Base-by-base conservation (phyloP, 2,797 vertebrate species). In the Chaetodon trifasciatus region DNA sequence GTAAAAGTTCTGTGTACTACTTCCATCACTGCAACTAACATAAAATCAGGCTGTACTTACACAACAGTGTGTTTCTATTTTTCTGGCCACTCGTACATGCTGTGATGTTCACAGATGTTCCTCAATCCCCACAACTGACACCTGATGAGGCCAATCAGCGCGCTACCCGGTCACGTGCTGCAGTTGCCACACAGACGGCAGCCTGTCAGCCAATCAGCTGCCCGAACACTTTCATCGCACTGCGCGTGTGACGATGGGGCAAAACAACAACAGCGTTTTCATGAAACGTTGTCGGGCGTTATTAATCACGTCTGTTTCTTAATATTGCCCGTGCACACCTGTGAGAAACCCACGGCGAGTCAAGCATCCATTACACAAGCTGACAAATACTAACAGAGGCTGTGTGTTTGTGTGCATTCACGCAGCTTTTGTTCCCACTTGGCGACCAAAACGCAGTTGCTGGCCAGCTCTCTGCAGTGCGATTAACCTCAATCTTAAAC, bases 221-320 rank as follows among this genome's bases (percentile, higher is more conserved):
- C 42, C 73, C 0, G 60, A 10, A 70, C 71, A 57, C 73, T 82
- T 83, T 88, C 79, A 86, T 88, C 85, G 81, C 88, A 88, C 71
- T 91, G 93, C 88, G 93, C 88, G 89, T 92, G 90, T 89, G 93
- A 91, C 92, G 89, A 81, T 0, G 75, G 60, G 91, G 88, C 91
- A 93, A 91, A 94, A 95, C 93, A 95, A 94, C 90, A 95, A 91
- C 92, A 90, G 52, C 72, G 85, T 84, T 82, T 89, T 88, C 79
- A 58, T 19, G 60, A 76, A 88, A 86, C n/a, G 70, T 79, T 80
- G 53, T 78, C 62, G 28, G 79, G 68, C 71, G 24, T 61, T 78
- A 68, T 79, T 49, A 75, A 88, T 63, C 70, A 53, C 3, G n/a
- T 17, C 56, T 53, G 60, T 52, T 42, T 49, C 13, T 42, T 1